Conservation (phyloP, 35 echinoderm and acorn worm species). For the Lytechinus pictus region DNA sequence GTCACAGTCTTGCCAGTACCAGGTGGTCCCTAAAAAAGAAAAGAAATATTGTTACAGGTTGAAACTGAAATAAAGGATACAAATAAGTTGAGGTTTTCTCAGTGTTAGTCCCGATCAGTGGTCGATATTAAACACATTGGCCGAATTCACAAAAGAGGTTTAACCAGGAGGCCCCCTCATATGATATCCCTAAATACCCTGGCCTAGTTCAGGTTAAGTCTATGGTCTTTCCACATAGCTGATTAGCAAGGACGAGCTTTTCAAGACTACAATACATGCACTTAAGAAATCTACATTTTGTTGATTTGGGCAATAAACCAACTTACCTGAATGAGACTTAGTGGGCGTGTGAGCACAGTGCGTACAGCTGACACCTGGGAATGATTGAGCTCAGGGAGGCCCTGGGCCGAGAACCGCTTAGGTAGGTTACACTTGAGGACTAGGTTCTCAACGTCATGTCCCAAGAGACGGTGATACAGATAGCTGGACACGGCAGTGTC, state of each 20-base stretch:
- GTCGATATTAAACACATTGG: too few relatives aligned
- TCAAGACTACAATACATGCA: too few relatives aligned
- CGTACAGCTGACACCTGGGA: constrained; percentile 96
- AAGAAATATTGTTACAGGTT: neutral
- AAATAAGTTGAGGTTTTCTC: neutral
- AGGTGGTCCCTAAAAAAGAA: constrained; percentile 78
- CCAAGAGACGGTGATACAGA: constrained; percentile 89
- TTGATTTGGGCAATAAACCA: neutral
- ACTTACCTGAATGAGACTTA: constrained; percentile 96
- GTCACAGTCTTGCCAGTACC: constrained; percentile 98
- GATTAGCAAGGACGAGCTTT: too few relatives aligned
- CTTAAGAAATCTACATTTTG: neutral
- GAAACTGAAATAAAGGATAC: neutral
- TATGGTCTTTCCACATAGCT: too few relatives aligned
- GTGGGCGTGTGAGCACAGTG: constrained; percentile 83
- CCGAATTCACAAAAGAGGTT: neutral
- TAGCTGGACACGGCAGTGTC: constrained; percentile 95
- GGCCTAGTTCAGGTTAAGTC: too few relatives aligned
- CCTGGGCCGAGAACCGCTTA: constrained; percentile 84
- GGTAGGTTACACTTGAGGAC: constrained; percentile 90
- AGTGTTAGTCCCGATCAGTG: too few relatives aligned
- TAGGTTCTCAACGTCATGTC: constrained; percentile 95
- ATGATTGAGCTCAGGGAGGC: constrained; percentile 90
- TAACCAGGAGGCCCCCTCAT: neutral
- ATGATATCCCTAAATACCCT: neutral